A percentile compares a stretch with the other conserved stretches of the same genome.
Evolutionary conservation across 2,888 invertebrate species (phyloP).

Genomic region (Pyrrhia umbra): DNA sequence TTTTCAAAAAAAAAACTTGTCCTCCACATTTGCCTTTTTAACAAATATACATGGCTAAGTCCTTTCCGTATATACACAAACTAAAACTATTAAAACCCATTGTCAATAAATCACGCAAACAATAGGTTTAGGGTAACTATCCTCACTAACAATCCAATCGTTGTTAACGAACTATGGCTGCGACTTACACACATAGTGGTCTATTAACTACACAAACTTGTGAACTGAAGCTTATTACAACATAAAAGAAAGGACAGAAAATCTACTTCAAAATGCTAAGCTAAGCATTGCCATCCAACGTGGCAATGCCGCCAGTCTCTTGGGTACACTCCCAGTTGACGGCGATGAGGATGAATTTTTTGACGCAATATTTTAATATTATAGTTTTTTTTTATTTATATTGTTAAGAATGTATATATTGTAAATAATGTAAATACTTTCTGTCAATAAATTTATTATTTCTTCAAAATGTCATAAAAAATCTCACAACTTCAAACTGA

Average conservation of each 20-base stretch:
- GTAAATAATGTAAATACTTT: no score
- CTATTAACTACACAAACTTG: constrained; percentile 56
- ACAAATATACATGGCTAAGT: background rate
- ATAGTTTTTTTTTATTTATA: no score
- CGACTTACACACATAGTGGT: constrained; percentile 35
- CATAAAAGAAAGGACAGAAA: constrained; percentile 10
- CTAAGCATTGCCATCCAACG: no score
- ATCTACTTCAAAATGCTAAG: background rate
- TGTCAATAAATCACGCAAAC: constrained; percentile 33
- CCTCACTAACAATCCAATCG: constrained; percentile 34
- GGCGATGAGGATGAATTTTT: no score
- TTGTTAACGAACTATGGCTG: constrained; percentile 44
- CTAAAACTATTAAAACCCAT: constrained; percentile 5
- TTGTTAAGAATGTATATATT: no score
- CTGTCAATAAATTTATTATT: no score
- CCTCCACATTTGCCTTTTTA: background rate
- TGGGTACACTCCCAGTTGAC: no score
- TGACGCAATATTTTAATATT: no score
- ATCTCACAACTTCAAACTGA: no score
- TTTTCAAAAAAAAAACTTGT: background rate
- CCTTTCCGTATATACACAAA: background rate
- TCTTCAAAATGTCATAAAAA: no score
- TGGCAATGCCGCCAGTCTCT: no score
- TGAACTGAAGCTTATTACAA: constrained; percentile 22
- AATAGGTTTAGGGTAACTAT: constrained; percentile 24